Percentiles rank a stretch among this genome's conserved stretches.
Conservation (phyloP, 1,140 invertebrate genomes). For the Drosophila quadrilineata region DNA sequence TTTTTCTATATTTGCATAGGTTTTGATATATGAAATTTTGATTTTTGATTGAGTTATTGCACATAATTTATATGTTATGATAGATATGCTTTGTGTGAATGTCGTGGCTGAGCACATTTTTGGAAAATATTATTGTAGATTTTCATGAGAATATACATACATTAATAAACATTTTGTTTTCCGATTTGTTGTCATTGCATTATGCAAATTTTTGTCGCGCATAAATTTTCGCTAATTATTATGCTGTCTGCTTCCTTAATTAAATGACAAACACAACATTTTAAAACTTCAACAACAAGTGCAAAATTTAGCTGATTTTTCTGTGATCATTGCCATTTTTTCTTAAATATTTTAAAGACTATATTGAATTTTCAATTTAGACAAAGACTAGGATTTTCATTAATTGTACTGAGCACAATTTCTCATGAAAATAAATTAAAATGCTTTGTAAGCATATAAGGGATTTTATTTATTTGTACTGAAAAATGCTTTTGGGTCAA, state of each 20-base stretch:
- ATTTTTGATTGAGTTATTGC: slow-evolving; percentile 72
- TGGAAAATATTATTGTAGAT: slow-evolving; percentile 54
- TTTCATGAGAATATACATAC: slow-evolving; percentile 25
- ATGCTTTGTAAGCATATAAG: too few species aligned
- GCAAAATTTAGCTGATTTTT: too few species aligned
- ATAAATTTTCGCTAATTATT: slow-evolving; percentile 68
- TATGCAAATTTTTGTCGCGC: slow-evolving; percentile 65
- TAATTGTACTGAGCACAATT: too few species aligned
- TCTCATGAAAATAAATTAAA: too few species aligned
- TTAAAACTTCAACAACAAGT: slow-evolving; percentile 13
- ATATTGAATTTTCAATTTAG: too few species aligned
- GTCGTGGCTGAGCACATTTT: slow-evolving; percentile 17
- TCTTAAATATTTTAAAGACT: too few species aligned
- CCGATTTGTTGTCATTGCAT: slow-evolving; percentile 67
- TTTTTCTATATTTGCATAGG: slow-evolving; percentile 27
- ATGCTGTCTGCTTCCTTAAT: slow-evolving; percentile 63
- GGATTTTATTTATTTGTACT: too few species aligned
- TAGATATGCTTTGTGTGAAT: too few species aligned
- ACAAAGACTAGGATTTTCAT: too few species aligned
- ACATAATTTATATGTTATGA: slow-evolving; percentile 69
- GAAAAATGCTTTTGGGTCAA: too few species aligned
- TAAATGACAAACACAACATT: slow-evolving; percentile 61
- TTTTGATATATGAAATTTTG: slow-evolving; percentile 57
- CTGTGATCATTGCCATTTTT: too few species aligned
- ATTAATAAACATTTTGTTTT: slow-evolving; percentile 70